Conservation (phyloP, 1,140 invertebrate genomes). For the Pseudomyrmex gracilis region DNA sequence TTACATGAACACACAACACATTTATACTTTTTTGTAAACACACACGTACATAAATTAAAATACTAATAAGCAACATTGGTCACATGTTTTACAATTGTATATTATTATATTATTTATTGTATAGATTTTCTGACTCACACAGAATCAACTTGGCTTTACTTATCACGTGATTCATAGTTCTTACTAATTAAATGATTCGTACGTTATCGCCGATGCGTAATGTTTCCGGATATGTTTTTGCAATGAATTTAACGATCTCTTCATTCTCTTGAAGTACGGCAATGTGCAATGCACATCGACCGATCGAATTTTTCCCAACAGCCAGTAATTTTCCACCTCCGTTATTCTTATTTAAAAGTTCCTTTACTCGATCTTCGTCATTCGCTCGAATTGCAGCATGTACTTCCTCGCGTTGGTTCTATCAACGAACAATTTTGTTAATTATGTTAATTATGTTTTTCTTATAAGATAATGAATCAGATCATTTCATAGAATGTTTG, state of each 20-base stretch:
- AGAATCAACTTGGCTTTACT: not conserved
- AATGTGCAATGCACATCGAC: slow-evolving; percentile 91
- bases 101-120: not conserved
- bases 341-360: slow-evolving; percentile 86
- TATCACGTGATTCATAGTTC: not conserved
- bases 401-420: slow-evolving; percentile 90
- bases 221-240: slow-evolving; percentile 90
- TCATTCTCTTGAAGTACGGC: slow-evolving; percentile 93
- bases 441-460: not conserved
- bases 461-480: not conserved
- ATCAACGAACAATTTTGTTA: slow-evolving; percentile 81
- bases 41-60: too few relatives aligned
- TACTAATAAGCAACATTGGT: not conserved
- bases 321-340: slow-evolving; percentile 89
- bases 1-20: not conserved
- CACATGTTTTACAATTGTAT: not conserved
- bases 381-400: slow-evolving; percentile 91
- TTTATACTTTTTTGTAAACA: not conserved
- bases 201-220: slow-evolving; percentile 94
- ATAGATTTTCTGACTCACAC: not conserved
- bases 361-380: slow-evolving; percentile 87
- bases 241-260: slow-evolving; percentile 91
- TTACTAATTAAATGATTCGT: slow-evolving; percentile 79
- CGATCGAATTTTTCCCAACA: slow-evolving; percentile 90
- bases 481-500: not conserved